Base-by-base conservation (phyloP, 2,797 vertebrate genomes). In the Otus scops region DNA sequence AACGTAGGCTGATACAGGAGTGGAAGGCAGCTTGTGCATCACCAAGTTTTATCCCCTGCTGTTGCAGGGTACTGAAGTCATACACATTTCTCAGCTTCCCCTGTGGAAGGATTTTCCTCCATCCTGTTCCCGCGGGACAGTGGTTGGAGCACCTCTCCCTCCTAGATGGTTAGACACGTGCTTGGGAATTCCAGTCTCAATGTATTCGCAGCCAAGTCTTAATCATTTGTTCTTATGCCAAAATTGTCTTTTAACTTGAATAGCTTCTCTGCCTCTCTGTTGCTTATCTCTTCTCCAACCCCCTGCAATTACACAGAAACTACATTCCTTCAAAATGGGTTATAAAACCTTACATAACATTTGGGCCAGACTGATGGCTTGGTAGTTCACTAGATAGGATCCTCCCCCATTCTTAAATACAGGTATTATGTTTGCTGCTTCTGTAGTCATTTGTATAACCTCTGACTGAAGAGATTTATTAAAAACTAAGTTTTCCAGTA, bases 171-270 rank as follows among this genome's bases (percentile, higher is more conserved):
- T 65, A 76, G 74, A 67, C 78, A 67, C 3, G 6, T 69, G 80
- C 92, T 78, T 63, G 54, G 87, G 89, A 85, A 91, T 88, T 93
- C 86, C 70, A 79, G 74, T 92, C 86, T 45, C 16, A 13, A 2
- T 39, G 77, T 59, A 30, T 87, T 91, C 1, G 0, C 3, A 0
- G 92, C 86, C 93, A 91, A 93, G 56, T 60, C 59, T 85, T 89
- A 79, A 95, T 93, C 28, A 80, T 96, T 87, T 93, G 81, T 92
- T 96, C 84, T 70, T 77, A 24, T 51, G 91, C 95, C 95, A 96
- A 32, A 94, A 65, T 70, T 89, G 48, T 91, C 89, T 96, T 94
- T 86, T 76, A 89, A 89, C 74, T 91, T 65, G 45, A 82, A 43
- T 76, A 85, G 68, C 45, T 91, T 83, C 68, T 94, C 71, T 91